Evolutionary conservation across 2,888 invertebrate genomes (phyloP).

Genomic region (Xestia rhomboidea): DNA sequence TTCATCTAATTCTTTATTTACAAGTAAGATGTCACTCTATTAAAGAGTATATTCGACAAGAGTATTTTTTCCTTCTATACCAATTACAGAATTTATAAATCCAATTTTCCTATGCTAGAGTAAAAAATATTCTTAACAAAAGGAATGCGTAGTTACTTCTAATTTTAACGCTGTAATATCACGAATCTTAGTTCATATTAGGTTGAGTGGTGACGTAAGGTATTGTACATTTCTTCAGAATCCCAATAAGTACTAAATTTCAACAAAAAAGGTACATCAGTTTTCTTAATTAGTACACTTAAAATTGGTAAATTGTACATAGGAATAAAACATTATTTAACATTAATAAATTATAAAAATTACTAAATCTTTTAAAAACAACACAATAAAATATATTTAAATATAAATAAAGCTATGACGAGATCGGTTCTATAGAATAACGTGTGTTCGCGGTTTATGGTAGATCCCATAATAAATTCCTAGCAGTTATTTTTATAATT

Average conservation of each 20-base stretch:
- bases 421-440: slow-evolving; percentile 75
- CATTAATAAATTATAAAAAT: slow-evolving; percentile 53
- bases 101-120: slow-evolving; percentile 33
- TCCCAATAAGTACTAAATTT: slow-evolving; percentile 13
- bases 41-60: neutral
- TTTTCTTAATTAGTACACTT: slow-evolving; percentile 42
- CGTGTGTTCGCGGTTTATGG: slow-evolving; percentile 70
- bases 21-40: slow-evolving; percentile 16
- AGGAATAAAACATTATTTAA: slow-evolving; percentile 53
- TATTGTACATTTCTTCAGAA: slow-evolving; percentile 47
- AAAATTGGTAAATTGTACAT: slow-evolving; percentile 46
- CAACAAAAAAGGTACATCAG: slow-evolving; percentile 37
- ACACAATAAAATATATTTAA: slow-evolving; percentile 37
- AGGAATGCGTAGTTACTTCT: slow-evolving; percentile 44
- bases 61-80: neutral
- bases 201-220: slow-evolving; percentile 63
- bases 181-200: slow-evolving; percentile 58
- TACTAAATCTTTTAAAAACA: slow-evolving; percentile 46
- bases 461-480: slow-evolving; percentile 75
- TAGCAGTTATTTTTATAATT: slow-evolving; percentile 82
- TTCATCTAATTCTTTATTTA: slow-evolving; percentile 41
- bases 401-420: slow-evolving; percentile 78
- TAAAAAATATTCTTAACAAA: slow-evolving; percentile 38
- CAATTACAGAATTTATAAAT: slow-evolving; percentile 22
- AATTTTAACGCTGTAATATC: slow-evolving; percentile 56